Base-by-base conservation (phyloP, 2,888 invertebrate genomes). In the Idaea biselata region DNA sequence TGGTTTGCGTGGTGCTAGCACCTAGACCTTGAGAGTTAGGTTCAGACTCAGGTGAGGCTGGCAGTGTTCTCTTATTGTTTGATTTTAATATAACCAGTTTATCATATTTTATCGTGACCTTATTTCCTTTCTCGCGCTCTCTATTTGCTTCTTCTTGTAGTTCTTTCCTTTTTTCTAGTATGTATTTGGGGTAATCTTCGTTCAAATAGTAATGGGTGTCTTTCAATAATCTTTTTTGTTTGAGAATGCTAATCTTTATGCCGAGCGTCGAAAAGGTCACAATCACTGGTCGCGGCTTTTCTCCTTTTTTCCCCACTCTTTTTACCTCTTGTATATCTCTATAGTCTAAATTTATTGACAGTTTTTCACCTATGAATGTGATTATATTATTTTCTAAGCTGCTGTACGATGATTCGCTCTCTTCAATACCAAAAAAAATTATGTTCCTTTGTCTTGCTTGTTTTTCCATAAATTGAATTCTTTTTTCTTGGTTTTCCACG, bases 401-500 rank as follows among this genome's bases (percentile, higher is more conserved):
- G 1, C 58, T 31, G 16, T 61, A 61, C 54, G 61, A 58, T 31
- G 16, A n/a, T 58, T 58, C 60, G 1, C 16, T 58, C n/a, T 61
- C 60, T 25, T 58, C 60, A 3, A 61, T 53, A 16, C 61, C 61
- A 54, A 61, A 61, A 58, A 61, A 61, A 16, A 61, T 31, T n/a
- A 61, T 31, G 25, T 61, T 58, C 16, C 18, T 62, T 32, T 58
- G n/a, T 25, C 62, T 59, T 59, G 62, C 62, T 57, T 63, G 59
- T 61, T 58, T 54, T 60, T 63, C 33, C 18, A 67, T 31, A 6
- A 54, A 14, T 11, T 64, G 31, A 0, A 59, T 62, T 67, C 55
- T 63, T 61, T 62, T 64, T 60, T 58, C 64, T 44, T 64, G 64
- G 44, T 63, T 64, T 61, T 64, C 67, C 5, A 67, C 32, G n/a